Evolutionary conservation across 1,140 invertebrate genomes (phyloP).

Genomic region (Helicoverpa zea): DNA sequence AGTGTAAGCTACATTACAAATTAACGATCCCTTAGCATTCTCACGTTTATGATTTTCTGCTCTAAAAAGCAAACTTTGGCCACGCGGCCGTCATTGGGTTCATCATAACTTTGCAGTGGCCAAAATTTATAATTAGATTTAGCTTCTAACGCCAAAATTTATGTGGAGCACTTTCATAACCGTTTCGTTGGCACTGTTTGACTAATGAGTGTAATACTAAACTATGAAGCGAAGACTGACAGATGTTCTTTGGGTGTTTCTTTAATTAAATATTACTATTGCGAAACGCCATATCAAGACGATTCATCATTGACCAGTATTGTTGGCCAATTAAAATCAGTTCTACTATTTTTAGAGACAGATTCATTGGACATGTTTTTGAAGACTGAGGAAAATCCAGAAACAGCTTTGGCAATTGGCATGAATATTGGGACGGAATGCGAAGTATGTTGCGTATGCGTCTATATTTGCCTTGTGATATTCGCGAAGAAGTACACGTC

Average conservation of each 20-base stretch:
- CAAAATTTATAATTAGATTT: constrained; percentile 72
- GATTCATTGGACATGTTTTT: not conserved
- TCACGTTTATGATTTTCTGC: constrained; percentile 29
- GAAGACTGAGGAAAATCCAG: not conserved
- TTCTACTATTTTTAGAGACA: not conserved
- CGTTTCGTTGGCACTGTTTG: constrained; percentile 54
- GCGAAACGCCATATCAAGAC: too few species aligned
- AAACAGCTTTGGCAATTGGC: not conserved
- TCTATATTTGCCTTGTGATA: not conserved
- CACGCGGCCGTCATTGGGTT: constrained; percentile 37
- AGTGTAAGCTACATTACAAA: constrained; percentile 1
- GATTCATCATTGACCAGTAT: too few species aligned
- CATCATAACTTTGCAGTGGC: constrained; percentile 61
- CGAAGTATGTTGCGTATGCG: not conserved
- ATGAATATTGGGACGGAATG: not conserved
- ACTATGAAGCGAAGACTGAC: constrained; percentile 36
- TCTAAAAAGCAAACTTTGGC: constrained; percentile 29
- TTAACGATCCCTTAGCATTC: constrained; percentile 28
- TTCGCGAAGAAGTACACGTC: constrained; percentile 1
- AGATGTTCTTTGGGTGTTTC: constrained; percentile 35
- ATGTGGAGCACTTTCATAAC: constrained; percentile 63
- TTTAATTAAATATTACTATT: constrained; percentile 19
- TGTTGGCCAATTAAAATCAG: too few species aligned
- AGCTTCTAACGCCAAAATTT: constrained; percentile 55
- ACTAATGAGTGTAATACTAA: constrained; percentile 49